Evolutionary conservation across 2,113 vertebrate species (phyloP).

Genomic region (Verasper variegatus): DNA sequence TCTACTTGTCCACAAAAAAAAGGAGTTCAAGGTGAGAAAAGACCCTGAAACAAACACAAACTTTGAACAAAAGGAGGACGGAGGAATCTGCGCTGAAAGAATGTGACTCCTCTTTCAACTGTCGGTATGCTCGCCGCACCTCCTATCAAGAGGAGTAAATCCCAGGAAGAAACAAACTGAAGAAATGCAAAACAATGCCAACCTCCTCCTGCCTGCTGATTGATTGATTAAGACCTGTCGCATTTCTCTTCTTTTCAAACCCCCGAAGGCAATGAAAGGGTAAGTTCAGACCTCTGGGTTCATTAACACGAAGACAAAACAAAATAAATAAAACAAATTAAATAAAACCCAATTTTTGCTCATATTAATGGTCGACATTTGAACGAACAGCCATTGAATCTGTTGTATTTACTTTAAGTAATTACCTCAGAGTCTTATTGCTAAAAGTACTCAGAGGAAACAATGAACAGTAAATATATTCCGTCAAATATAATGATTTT

Average conservation of each 20-base stretch:
- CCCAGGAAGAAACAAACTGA: conserved; percentile 76
- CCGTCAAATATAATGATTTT: no score
- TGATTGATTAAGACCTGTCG: conserved; percentile 72
- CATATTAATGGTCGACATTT: not conserved
- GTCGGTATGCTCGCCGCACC: conserved; percentile 67
- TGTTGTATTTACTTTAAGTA: not conserved
- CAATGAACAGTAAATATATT: no score
- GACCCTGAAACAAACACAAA: conserved; percentile 72
- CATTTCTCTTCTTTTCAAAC: conserved; percentile 57
- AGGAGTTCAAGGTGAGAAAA: conserved; percentile 72
- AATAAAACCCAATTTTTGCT: not conserved
- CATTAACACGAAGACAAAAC: conserved; percentile 12
- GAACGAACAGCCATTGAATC: not conserved
- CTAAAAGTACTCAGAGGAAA: no score
- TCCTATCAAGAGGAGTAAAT: conserved; percentile 76
- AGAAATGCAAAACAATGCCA: conserved; percentile 76
- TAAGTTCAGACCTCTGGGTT: conserved; percentile 2
- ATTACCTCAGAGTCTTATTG: not conserved
- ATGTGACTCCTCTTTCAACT: conserved; percentile 79
- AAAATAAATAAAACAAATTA: not conserved
- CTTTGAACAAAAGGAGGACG: conserved; percentile 75
- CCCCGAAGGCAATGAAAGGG: conserved; percentile 16
- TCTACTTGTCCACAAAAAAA: conserved; percentile 28
- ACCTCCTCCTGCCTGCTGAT: conserved; percentile 70
- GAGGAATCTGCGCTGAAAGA: conserved; percentile 72